Evolutionary conservation across 35 echinoderm and acorn worm species (phyloP).

Genomic region (Amphiura filiformis): DNA sequence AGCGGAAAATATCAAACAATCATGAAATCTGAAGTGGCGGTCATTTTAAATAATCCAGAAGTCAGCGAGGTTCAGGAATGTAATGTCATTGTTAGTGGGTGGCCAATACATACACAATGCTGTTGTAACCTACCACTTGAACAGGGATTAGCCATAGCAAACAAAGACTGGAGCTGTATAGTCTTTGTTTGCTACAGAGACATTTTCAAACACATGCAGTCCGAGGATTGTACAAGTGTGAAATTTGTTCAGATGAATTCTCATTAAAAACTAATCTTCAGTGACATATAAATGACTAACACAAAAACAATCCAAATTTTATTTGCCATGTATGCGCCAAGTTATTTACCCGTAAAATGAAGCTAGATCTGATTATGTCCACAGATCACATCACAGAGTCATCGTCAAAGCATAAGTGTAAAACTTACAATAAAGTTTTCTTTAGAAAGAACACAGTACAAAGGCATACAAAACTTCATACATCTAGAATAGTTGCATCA

Average conservation of each 20-base stretch:
- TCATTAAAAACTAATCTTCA: not conserved
- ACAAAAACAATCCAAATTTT: not conserved
- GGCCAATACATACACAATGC: too few relatives aligned
- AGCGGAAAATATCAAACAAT: too few relatives aligned
- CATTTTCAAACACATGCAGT: not conserved
- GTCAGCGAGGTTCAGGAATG: too few relatives aligned
- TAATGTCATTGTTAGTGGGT: too few relatives aligned
- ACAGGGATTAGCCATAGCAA: too few relatives aligned
- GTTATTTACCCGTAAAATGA: not conserved
- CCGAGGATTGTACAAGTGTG: not conserved
- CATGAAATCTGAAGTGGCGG: too few relatives aligned
- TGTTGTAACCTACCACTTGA: too few relatives aligned
- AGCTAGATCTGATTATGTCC: not conserved
- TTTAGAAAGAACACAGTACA: not conserved
- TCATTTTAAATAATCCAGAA: too few relatives aligned
- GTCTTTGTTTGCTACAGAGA: too few relatives aligned
- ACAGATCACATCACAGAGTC: not conserved
- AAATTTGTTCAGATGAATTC: not conserved
- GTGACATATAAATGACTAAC: not conserved
- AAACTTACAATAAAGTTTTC: not conserved
- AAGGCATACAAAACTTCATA: not conserved
- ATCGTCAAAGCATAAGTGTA: not conserved
- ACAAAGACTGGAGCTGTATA: too few relatives aligned
- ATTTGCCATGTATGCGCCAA: not conserved
- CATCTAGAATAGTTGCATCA: too few relatives aligned